Evolutionary conservation across 2,888 invertebrate genomes (phyloP).

Genomic region (Trimorus sp.): DNA sequence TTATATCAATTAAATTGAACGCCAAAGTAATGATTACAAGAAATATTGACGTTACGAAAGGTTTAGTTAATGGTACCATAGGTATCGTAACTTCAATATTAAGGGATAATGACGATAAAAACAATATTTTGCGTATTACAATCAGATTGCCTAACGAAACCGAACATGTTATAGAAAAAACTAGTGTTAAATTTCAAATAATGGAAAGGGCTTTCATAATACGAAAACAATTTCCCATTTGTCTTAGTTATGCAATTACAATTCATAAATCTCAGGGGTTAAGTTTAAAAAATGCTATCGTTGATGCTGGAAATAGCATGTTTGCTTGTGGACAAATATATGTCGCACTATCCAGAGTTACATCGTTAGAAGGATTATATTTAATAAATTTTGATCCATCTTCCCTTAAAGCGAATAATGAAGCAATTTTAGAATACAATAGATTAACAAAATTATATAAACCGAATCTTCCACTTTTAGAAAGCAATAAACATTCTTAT

Average conservation of each 20-base stretch:
- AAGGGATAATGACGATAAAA: conserved; percentile 19
- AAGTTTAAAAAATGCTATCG: conserved; percentile 60
- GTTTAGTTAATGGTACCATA: conserved; percentile 71
- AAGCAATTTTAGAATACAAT: conserved; percentile 54
- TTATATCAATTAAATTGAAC: conserved; percentile 23
- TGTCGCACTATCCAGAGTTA: conserved; percentile 58
- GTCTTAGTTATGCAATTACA: conserved; percentile 45
- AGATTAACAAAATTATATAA: conserved; percentile 14
- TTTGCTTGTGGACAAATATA: conserved; percentile 66
- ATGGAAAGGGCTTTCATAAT: conserved; percentile 32
- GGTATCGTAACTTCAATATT: conserved; percentile 46
- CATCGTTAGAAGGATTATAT: conserved; percentile 11
- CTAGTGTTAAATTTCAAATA: conserved; percentile 68
- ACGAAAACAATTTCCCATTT: conserved; percentile 47
- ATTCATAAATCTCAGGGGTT: conserved; percentile 66
- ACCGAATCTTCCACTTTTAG: conserved; percentile 11
- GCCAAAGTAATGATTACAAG: conserved; percentile 44
- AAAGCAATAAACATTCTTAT: background rate
- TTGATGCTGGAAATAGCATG: conserved; percentile 63
- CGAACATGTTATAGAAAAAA: conserved; percentile 57
- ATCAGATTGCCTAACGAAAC: conserved; percentile 1
- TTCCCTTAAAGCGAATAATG: conserved; percentile 56
- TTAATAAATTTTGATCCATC: conserved; percentile 41
- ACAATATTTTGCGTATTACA: conserved; percentile 28
- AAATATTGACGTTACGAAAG: conserved; percentile 61